Base-by-base conservation (phyloP, 2,797 vertebrate genomes). In the Bryconaethiops microstoma region DNA sequence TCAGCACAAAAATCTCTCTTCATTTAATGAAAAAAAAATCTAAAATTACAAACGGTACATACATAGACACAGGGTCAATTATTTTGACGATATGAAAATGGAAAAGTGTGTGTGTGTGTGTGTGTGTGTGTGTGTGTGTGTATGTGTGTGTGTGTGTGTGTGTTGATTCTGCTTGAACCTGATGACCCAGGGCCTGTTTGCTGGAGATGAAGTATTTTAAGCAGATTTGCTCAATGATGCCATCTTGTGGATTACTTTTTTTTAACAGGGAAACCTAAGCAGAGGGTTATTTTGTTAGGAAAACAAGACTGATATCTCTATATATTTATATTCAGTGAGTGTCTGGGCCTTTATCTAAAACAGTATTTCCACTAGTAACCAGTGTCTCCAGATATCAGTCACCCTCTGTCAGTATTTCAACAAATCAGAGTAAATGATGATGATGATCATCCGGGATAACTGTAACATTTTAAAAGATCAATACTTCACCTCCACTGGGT, bases 161-260 rank as follows among this genome's bases (percentile, higher is more conserved):
- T 60, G 7, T 23, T 29, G 25, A 63, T 67, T 29, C 39, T 8
- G 17, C 17, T 42, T 45, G 39, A 67, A 67, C 40, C 35, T 21
- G 9, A 16, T 35, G 39, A 45, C 40, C 35, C 42, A 4, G 17
- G 3, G 19, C 17, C 17, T 42, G 19, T 35, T 39, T 39, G 25
- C 17, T 16, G 12, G 0, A 39, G 25, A 35, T 13, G 25, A 40
- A 65, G 35, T 13, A 65, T 1, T 17, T 17, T 19, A 0, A 10
- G 14, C 35, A n/a, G 17, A 4, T 50, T 60, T 79, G 62, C 75
- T 63, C 2, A 83, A 78, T 70, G 65, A 40, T 76, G 54, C 77
- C 77, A 81, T 71, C 83, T 82, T 68, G 82, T 82, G 79, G 73
- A 64, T 68, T 7, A n/a, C 48, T 21, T 1, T 63, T 5, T 13